phyloP scores from a whole-genome alignment of 2,113 vertebrate genomes.

The Oncorhynchus gorbuscha region DNA sequence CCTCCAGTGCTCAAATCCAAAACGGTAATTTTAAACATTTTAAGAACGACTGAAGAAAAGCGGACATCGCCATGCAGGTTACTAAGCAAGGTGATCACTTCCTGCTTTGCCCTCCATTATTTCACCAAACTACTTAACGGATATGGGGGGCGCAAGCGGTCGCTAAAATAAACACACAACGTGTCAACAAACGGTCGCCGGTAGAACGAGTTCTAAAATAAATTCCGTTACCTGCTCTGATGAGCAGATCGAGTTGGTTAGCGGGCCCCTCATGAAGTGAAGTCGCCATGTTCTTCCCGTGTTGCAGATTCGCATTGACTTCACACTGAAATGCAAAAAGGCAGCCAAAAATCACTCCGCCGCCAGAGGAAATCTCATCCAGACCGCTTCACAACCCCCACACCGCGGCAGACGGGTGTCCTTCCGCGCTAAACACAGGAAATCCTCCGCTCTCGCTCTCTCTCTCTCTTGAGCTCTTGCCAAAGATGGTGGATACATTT shows the following conservation, averaged over 20 bases:
- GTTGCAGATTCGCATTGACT: conserved; percentile 89
- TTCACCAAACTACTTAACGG: conserved; percentile 61
- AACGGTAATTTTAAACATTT: conserved; percentile 12
- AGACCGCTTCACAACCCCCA: conserved; percentile 38
- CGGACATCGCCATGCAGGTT: conserved; percentile 71
- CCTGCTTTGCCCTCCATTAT: conserved; percentile 87
- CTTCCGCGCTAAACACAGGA: conserved; percentile 80
- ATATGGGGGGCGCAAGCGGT: conserved; percentile 42
- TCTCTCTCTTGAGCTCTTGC: conserved; percentile 29
- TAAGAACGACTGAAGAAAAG: conserved; percentile 39
- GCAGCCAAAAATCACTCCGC: conserved; percentile 75
- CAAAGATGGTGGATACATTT: too few relatives aligned
- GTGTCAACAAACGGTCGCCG: too few relatives aligned
- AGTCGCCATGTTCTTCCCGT: conserved; percentile 93
- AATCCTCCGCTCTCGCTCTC: conserved; percentile 72
- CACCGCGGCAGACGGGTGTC: conserved; percentile 59
- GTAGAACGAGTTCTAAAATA: background rate
- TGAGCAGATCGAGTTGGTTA: conserved; percentile 95
- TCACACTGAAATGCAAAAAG: conserved; percentile 72
- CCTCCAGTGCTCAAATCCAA: conserved; percentile 3
- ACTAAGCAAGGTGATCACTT: conserved; percentile 91
- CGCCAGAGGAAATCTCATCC: conserved; percentile 67
- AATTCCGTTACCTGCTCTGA: conserved; percentile 83
- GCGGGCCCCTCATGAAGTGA: conserved; percentile 94
- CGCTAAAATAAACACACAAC: conserved; percentile 17